Evolutionary conservation across 35 echinoderm and acorn worm species (phyloP).

Genomic region (Heliocidaris tuberculata): DNA sequence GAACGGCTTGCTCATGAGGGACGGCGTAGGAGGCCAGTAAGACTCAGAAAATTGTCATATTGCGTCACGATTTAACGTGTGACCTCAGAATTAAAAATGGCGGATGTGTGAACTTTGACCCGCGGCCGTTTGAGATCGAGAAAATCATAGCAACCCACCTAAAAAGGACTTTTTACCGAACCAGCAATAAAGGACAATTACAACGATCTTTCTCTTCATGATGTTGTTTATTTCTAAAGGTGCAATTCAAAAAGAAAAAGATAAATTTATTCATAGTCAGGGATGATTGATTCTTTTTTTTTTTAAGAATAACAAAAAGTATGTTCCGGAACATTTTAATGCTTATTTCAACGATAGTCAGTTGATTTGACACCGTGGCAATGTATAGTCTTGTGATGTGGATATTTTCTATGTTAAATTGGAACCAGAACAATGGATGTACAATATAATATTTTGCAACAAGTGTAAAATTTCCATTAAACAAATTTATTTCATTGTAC

Average conservation of each 20-base stretch:
- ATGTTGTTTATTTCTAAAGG: background rate
- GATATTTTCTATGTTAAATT: background rate
- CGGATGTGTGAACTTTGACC: background rate
- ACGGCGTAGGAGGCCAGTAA: slow-evolving; percentile 8
- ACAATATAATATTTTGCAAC: background rate
- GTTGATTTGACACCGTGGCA: background rate
- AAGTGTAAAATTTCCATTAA: slow-evolving; percentile 4
- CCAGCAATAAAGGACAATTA: background rate
- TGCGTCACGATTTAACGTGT: background rate
- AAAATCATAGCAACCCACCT: background rate
- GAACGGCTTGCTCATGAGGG: slow-evolving; percentile 18
- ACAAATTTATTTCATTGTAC: slow-evolving; percentile 12
- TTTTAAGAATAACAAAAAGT: too few relatives aligned
- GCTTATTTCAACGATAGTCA: background rate
- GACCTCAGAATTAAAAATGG: background rate
- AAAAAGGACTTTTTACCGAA: background rate
- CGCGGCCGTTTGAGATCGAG: background rate
- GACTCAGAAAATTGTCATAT: background rate
- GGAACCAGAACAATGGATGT: background rate
- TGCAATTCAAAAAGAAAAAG: background rate
- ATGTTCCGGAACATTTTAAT: background rate
- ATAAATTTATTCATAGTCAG: background rate
- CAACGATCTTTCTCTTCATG: background rate
- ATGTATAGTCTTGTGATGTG: background rate
- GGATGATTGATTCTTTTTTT: background rate